These are phyloP conservation scores for Halichoeres trimaculatus DNA, from an alignment of 2,113 vertebrate genomes.

Conservation along the genomic window DNA sequence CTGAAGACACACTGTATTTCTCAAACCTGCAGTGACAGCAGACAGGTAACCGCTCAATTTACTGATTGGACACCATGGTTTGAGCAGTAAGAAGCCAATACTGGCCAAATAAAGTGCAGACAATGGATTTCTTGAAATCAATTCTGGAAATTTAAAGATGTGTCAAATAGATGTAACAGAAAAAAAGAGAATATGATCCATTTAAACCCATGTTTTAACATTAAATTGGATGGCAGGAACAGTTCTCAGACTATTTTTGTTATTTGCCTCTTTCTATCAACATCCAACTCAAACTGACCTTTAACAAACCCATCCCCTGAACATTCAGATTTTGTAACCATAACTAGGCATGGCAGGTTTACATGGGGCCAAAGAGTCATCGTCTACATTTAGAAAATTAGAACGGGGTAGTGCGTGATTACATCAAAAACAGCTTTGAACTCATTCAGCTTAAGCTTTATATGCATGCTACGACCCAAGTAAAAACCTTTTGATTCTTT, in stretches of 20 bases:
- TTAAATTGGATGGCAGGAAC: background rate
- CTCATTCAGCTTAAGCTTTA: no score
- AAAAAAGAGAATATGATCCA: background rate
- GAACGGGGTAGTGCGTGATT: background rate
- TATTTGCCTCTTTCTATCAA: background rate
- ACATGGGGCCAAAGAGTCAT: background rate
- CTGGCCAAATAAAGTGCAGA: conserved; percentile 15
- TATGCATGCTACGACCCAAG: no score
- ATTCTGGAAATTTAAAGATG: background rate
- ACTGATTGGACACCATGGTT: conserved; percentile 24
- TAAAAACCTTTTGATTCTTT: no score
- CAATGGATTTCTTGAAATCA: conserved; percentile 10
- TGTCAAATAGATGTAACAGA: background rate
- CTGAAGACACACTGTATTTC: conserved; percentile 16
- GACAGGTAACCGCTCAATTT: conserved; percentile 27
- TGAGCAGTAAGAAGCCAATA: conserved; percentile 21
- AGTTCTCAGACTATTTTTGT: background rate
- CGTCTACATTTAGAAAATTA: background rate
- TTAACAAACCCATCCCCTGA: background rate
- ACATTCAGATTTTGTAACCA: background rate
- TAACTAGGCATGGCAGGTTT: background rate
- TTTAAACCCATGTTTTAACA: background rate
- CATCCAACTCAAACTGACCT: background rate
- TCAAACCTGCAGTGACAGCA: conserved; percentile 36
- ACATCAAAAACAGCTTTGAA: no score